Evolutionary conservation across 2,113 vertebrate species (phyloP), one percentile per base, ranked within the genome.

Genomic region (Pterocles gutturalis): DNA sequence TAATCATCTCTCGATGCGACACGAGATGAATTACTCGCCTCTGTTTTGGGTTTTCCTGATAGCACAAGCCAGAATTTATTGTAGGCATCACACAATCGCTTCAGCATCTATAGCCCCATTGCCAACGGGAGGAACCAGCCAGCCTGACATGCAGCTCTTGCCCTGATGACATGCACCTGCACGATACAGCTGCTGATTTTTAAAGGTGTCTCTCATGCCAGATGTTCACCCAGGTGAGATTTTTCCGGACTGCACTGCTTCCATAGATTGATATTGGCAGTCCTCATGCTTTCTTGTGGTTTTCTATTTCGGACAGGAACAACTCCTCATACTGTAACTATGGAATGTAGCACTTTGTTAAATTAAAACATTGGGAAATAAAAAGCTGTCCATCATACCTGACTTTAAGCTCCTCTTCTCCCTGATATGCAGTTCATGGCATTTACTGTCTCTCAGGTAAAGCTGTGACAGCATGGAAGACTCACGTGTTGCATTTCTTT

Each of bases 271-370:
- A 36, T 87, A 22, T 12, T 76, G 57, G 61, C 81, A 91, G 49
- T 84, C 25, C 69, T 54, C 0, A 3, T 72, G 72, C 70, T 97
- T 92, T 94, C 84, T 57, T 17, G 73, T 93, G 91, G 38, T 93
- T 95, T 96, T 94, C 83, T 92, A 13, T 76, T 65, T 55, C 3
- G 2, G 83, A 89, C 41, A 43, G 83, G 87, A 96, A 13, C 75
- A 83, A 46, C 53, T 89, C 33, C 94, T 92, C 82, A 78, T 90
- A 64, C 60, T 85, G 85, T 96, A 95, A 57, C 86, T 84, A 62
- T 85, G 95, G 93, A 97, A 95, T 95, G 75, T 73, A 96, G 92
- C 90, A 94, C 80, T 96, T 96, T 79, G 92, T 95, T 94, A 85
- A 95, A 85, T 55, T 89, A 94, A 95, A 92, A 82, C 77, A 29